Evolutionary conservation across 2,113 vertebrate genomes (phyloP).

Genomic region (Gopherus evgoodei): DNA sequence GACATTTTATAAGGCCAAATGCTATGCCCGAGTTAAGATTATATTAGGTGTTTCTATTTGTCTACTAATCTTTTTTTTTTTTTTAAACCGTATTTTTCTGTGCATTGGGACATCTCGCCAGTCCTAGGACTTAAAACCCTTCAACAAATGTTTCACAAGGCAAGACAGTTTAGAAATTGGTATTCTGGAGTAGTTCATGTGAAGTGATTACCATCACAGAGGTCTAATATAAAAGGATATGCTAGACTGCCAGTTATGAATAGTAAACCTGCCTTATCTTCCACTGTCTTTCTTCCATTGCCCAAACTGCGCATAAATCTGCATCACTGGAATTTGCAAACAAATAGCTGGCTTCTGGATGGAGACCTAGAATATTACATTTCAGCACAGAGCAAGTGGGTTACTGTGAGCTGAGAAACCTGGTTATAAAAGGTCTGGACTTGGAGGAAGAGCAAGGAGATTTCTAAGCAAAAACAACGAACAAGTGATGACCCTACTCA

Average conservation of each 20-base stretch:
- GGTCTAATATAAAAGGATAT: slow-evolving; percentile 48
- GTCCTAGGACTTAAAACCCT: slow-evolving; percentile 6
- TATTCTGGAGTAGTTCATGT: slow-evolving; percentile 30
- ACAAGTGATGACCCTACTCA: not conserved
- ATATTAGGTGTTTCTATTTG: not conserved
- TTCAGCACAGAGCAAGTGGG: not conserved
- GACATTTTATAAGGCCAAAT: not conserved
- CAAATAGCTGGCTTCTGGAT: not conserved
- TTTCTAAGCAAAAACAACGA: not conserved
- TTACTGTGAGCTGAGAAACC: not conserved
- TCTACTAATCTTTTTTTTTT: not conserved
- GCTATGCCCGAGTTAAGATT: not conserved
- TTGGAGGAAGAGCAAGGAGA: not conserved
- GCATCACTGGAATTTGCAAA: not conserved
- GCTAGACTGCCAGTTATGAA: slow-evolving; percentile 49
- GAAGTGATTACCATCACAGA: slow-evolving; percentile 42
- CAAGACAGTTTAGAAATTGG: slow-evolving; percentile 27
- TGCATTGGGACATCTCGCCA: not conserved
- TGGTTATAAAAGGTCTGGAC: not conserved
- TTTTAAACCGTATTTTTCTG: not conserved
- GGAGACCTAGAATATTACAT: not conserved
- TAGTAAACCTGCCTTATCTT: slow-evolving; percentile 34
- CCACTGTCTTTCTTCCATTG: not conserved
- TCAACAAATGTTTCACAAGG: slow-evolving; percentile 16
- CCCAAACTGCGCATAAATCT: not conserved